Percentiles rank a stretch among this genome's conserved stretches.
Evolutionary conservation across 2,888 invertebrate species (phyloP).

Genomic region (Pherbina coryleti): DNA sequence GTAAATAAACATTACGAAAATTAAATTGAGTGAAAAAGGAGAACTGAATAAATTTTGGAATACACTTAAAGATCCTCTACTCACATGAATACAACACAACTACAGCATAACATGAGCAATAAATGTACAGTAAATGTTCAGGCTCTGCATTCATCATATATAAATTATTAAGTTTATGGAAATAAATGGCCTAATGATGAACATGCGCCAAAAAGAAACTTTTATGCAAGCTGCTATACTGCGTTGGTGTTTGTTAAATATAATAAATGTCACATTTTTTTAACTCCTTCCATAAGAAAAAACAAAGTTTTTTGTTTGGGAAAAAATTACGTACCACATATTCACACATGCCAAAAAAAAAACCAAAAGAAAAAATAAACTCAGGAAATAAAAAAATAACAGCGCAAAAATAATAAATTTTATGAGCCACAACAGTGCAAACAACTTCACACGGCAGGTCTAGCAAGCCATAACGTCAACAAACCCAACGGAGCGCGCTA

Average conservation of each 20-base stretch:
- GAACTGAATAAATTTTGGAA: conserved; percentile 2
- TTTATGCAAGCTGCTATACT: not conserved
- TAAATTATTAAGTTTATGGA: not conserved
- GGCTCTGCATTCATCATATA: not conserved
- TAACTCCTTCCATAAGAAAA: not conserved
- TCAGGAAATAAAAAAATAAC: not conserved
- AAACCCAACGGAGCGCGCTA: conserved; percentile 2
- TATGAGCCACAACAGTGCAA: conserved; percentile 21
- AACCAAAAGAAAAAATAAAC: not conserved
- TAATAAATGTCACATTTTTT: conserved; percentile 25
- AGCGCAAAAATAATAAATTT: not conserved
- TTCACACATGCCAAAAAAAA: not conserved
- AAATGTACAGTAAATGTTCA: not conserved
- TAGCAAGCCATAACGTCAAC: conserved; percentile 12
- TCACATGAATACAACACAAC: not conserved
- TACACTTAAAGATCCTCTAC: not conserved
- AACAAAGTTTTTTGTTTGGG: not conserved
- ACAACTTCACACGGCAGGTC: conserved; percentile 3
- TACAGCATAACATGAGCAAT: not conserved
- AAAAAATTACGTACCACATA: not conserved
- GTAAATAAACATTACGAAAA: conserved; percentile 14
- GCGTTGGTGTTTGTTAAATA: not conserved
- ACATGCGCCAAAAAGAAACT: not conserved
- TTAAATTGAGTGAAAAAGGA: conserved; percentile 9
- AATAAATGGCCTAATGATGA: not conserved